Base-by-base conservation (phyloP, 2,888 invertebrate species). In the Eurytoma californica region DNA sequence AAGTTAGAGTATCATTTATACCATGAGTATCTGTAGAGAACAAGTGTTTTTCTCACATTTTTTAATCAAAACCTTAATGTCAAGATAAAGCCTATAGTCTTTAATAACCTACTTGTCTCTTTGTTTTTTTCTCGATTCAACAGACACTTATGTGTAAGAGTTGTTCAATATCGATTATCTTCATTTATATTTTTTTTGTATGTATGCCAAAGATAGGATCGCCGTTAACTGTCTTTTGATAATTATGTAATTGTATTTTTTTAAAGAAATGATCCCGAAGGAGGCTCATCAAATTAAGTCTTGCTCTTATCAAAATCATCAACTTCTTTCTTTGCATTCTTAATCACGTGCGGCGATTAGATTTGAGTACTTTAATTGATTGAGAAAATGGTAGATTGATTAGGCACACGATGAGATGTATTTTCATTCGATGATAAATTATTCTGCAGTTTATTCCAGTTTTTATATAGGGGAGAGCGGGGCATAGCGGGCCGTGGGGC, bases 311-410 rank as follows among this genome's bases (percentile, higher is more conserved):
- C 39, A 39, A 24, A 39, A 39, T 39, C 39, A 7, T 39, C 39
- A 39, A 39, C 3, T 39, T 1, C 9, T 39, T 39, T 39, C 39
- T 53, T 53, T 53, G 53, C 53, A 16, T 53, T n/a, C 14, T n/a
- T 0, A 53, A 53, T 53, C 53, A 5, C 53, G 16, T 9, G 24
- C 28, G 3, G 63, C 28, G 63, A 60, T 60, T 60, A 60, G 60
- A 60, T 28, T 60, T 3, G 60, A 60, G 60, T 60, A 60, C 60
- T 28, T 60, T 60, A 58, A 58, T 58, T 58, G 58, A 58, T 58
- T 13, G 58, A 20, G 5, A 58, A 24, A 58, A 20, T 58, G 58
- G 24, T 20, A 58, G 20, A 58, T 58, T 18, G 24, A 12, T 58
- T 18, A 58, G 24, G 24, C 20, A 13, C 12, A 24, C 12, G 58